A percentile compares a stretch with the other conserved stretches of the same genome.
Conservation (phyloP, 2,113 vertebrate species). For the Fregata magnificens region DNA sequence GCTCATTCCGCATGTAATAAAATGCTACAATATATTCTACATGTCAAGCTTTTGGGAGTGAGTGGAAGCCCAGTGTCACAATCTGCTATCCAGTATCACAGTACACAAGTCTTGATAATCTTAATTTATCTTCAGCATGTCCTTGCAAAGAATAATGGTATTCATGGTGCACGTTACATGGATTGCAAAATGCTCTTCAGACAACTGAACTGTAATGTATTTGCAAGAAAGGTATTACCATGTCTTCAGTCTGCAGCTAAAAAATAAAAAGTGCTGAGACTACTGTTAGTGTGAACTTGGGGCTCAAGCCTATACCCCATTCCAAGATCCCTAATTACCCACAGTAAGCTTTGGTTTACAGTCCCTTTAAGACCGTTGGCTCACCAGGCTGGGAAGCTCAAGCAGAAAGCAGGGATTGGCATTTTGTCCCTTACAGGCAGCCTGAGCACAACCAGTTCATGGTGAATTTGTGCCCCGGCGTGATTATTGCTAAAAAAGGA, state of each 20-base stretch:
- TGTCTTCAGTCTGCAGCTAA: background rate
- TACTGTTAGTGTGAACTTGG: background rate
- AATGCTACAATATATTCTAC: background rate
- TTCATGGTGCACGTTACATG: background rate
- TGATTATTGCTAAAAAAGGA: background rate
- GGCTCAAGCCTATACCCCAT: background rate
- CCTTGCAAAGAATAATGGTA: background rate
- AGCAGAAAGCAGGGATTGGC: background rate
- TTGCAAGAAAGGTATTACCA: background rate
- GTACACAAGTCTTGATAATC: background rate
- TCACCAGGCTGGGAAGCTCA: background rate
- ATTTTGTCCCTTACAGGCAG: background rate
- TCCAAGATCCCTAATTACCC: background rate
- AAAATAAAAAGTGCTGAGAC: background rate
- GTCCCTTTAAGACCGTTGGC: background rate
- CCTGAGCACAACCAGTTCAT: background rate
- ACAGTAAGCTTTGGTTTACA: background rate
- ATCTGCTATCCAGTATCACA: background rate
- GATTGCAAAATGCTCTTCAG: background rate
- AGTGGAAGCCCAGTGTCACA: background rate
- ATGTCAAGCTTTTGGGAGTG: background rate
- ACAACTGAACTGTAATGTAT: background rate
- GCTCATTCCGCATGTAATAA: background rate
- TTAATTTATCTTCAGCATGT: background rate
- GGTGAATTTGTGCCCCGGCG: background rate